Evolutionary conservation across 2,797 vertebrate species (phyloP).

Genomic region (Sylvilagus floridanus): DNA sequence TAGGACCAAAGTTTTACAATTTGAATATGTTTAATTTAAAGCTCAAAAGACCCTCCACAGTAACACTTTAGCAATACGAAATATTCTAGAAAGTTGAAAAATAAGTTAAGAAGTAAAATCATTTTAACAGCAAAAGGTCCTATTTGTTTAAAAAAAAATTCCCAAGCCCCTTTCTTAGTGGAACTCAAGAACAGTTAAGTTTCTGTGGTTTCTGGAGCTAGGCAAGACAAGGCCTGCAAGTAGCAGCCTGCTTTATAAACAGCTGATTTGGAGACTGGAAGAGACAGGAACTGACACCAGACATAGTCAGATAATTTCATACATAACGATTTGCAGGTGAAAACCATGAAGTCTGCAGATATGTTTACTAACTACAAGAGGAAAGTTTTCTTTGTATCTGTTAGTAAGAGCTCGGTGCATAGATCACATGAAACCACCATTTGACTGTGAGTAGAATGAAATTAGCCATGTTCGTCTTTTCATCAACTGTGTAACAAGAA

Average conservation of each 20-base stretch:
- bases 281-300: slow-evolving; percentile 12
- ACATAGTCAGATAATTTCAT: background rate
- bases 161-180: background rate
- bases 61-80: slow-evolving; percentile 27
- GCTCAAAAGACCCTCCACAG: background rate
- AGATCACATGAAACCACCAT: background rate
- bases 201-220: background rate
- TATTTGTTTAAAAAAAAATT: background rate
- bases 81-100: slow-evolving; percentile 28
- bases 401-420: slow-evolving; percentile 21
- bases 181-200: background rate
- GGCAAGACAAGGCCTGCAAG: background rate
- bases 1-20: slow-evolving; percentile 42
- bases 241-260: background rate
- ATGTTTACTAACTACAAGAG: slow-evolving; percentile 13
- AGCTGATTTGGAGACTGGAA: background rate
- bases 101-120: background rate
- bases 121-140: slow-evolving; percentile 17
- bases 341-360: background rate
- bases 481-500: slow-evolving; percentile 51
- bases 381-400: slow-evolving; percentile 24
- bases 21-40: slow-evolving; percentile 29
- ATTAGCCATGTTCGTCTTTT: slow-evolving; percentile 58
- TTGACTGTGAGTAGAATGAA: slow-evolving; percentile 21
- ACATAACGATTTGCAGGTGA: slow-evolving; percentile 49